Base-by-base conservation (phyloP, 2,888 invertebrate genomes). In the Metopia argyrocephala region DNA sequence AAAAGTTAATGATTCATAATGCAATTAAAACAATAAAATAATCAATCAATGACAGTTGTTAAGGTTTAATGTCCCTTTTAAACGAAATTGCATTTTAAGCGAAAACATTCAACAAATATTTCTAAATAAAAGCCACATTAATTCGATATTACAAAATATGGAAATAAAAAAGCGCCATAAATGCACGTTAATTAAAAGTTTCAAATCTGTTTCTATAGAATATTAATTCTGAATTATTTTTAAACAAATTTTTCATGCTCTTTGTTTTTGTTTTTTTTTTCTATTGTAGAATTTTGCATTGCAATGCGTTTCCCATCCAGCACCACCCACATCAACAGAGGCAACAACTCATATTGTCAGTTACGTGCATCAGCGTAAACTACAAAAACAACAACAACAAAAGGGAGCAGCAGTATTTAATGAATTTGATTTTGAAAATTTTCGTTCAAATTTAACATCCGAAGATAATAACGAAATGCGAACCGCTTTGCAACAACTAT, bases 381-480 rank as follows among this genome's bases (percentile, higher is more conserved):
- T n/a, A 5, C 79, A 80, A 20, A 68, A 80, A 31, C 31, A 38
- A 27, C 71, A 65, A 15, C 64, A 48, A 7, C 52, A 45, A n/a
- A 73, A 61, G 3, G 38, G 21, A 21, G 27, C 61, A 4, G 83
- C 80, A 5, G 82, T 84, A 59, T 82, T 84, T 65, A 46, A 70
- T 21, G 88, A 87, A 59, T 87, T 87, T 61, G 86, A 88, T 61
- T 85, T 85, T 68, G 85, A 86, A 57, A 87, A 82, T 21, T 86
- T 85, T 27, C 76, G 76, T n/a, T 69, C 64, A 25, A 80, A 76
- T 62, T 25, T 46, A 9, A 74, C 71, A 15, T 28, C 46, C 6
- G 69, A 84, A 18, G 15, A 61, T 38, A 83, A 82, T 50, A 81
- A 82, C 2, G 84, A 87, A 73, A 83, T 83, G 38, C 85, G 57